Conservation (phyloP, 2,888 invertebrate genomes). For the Ennomos erosarius region DNA sequence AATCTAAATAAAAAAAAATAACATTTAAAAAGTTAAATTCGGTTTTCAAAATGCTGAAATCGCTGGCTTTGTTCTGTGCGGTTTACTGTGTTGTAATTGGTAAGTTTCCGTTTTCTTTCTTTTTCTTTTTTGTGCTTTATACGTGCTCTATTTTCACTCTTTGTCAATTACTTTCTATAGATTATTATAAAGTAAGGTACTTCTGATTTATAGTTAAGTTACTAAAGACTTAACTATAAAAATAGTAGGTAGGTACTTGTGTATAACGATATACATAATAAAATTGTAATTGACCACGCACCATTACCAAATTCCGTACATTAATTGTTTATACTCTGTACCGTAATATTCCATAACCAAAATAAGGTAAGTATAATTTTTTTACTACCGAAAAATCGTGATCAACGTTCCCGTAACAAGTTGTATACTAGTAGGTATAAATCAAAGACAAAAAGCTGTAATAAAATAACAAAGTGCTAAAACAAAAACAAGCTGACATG, state of each 20-base stretch:
- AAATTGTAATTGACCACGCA: slow-evolving; percentile 6
- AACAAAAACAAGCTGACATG: slow-evolving; percentile 57
- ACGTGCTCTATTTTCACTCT: no score
- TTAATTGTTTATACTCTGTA: not conserved
- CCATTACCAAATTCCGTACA: slow-evolving; percentile 8
- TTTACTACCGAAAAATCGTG: slow-evolving; percentile 39
- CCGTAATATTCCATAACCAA: slow-evolving; percentile 24
- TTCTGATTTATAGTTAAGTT: no score
- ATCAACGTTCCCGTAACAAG: slow-evolving; percentile 34
- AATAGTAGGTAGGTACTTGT: no score
- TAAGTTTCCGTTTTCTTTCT: slow-evolving; percentile 53
- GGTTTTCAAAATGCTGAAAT: slow-evolving; percentile 67
- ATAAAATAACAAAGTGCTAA: slow-evolving; percentile 40
- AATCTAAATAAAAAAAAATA: slow-evolving; percentile 41
- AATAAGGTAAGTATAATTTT: slow-evolving; percentile 21
- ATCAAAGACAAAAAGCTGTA: slow-evolving; percentile 43
- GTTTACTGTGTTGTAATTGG: slow-evolving; percentile 71
- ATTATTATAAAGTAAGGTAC: no score
- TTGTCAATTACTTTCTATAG: no score
- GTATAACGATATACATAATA: not conserved
- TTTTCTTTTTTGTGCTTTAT: not conserved
- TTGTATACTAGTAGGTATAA: slow-evolving; percentile 12
- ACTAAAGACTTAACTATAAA: no score
- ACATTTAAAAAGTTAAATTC: slow-evolving; percentile 33
- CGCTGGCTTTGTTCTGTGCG: slow-evolving; percentile 67